Evolutionary conservation across 2,888 invertebrate genomes (phyloP), one percentile per base, ranked within the genome.

Genomic region (Tenthredo scrophulariae): DNA sequence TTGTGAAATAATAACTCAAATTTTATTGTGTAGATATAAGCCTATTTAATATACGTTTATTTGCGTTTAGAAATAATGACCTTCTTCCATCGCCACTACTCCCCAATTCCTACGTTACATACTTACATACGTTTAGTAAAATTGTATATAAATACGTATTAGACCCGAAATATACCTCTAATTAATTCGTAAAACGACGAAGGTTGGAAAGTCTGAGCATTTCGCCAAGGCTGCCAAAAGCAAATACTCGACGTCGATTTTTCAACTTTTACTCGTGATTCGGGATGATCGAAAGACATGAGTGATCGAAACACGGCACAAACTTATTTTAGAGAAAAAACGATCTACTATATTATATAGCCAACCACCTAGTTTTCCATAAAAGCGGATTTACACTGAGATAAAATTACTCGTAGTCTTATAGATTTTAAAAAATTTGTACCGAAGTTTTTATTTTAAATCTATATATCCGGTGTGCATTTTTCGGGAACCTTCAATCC

Each of bases 211-310:
- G 80, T 87, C 85, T 89, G 90, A 74, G 89, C 86, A 86, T 86
- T 89, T 84, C 92, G 90, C 93, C 93, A 93, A 84, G 93, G 93
- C 86, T 93, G 93, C 93, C 93, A 93, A 75, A 93, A 89, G 85
- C 87, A 89, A 50, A 87, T 88, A 87, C 90, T 89, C 86, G 82
- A 67, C 18, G n/a, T 50, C 18, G 62, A 82, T 10, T 40, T 67
- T 33, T 65, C 43, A 7, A 37, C 13, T 18, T 40, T 65, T 65
- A 26, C 4, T n/a, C 22, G 33, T 15, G 84, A 84, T 62, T 84
- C 58, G 22, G n/a, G 13, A 33, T 18, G n/a, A 75, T 46, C 46
- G 75, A 75, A 75, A 22, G 75, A 75, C 75, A 75, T 75, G 22
- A 15, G 22, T 54, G 10, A 22, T 77, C 15, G 46, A 37, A 46